phyloP scores from a whole-genome alignment of 1,140 invertebrate species.

The Ostrea denselamellosa region DNA sequence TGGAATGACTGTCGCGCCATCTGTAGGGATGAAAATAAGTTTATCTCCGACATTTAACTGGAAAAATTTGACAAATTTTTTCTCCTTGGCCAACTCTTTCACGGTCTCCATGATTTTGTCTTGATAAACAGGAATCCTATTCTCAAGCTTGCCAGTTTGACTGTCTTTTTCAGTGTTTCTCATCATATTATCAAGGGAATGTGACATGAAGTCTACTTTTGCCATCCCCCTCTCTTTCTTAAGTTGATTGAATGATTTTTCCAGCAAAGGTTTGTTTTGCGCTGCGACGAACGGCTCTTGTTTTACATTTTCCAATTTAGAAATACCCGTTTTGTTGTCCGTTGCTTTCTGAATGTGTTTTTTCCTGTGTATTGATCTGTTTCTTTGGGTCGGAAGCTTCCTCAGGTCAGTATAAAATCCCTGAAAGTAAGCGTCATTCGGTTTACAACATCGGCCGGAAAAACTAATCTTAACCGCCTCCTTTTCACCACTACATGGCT shows the following conservation, averaged over 20 bases:
- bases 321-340: neutral
- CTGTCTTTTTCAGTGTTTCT: neutral
- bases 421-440: neutral
- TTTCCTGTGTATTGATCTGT: neutral
- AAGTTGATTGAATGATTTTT: neutral
- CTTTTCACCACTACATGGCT: neutral
- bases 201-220: neutral
- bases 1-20: neutral
- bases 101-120: slow-evolving; percentile 17
- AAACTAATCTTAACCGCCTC: neutral
- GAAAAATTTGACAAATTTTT: slow-evolving; percentile 27
- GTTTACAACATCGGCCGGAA: neutral
- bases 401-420: slow-evolving; percentile 2
- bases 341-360: neutral
- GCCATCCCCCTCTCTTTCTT: neutral
- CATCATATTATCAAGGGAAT: neutral
- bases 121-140: slow-evolving; percentile 8
- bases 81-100: slow-evolving; percentile 17
- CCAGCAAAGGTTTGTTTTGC: no score
- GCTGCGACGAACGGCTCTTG: no score
- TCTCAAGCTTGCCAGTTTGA: neutral
- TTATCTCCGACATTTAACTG: neutral
- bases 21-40: slow-evolving; percentile 5
- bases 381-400: neutral
- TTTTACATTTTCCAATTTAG: neutral